Evolutionary conservation across 1,140 invertebrate genomes (phyloP), one percentile per base, ranked within the genome.

Genomic region (Subanguina moxae): DNA sequence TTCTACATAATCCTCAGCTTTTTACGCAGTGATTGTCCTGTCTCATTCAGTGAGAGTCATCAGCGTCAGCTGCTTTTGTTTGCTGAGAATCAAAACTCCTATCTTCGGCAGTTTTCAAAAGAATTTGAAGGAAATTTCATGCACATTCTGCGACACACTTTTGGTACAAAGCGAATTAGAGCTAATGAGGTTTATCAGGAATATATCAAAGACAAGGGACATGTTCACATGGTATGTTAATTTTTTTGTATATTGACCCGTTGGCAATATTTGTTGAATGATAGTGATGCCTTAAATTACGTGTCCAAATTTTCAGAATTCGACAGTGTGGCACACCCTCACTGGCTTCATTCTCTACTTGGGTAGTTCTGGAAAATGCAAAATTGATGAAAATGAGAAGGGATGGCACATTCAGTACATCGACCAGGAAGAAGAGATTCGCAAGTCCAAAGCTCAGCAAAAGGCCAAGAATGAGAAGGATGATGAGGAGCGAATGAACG

Each of bases 141-240:
- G 57, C 62, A 70, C 11, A 0, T 97, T 90, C 80, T 82, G 93
- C 65, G 88, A 92, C 78, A 69, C 25, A 78, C 76, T 76, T 97
- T 93, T 85, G 92, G 92, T 38, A 84, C 84, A 9, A 86, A 94
- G 84, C 84, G 95, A 73, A 93, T 97, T 0, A 89, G 90, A 79
- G 93, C 94, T 0, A 99, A 99, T 83, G 88, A 92, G 78, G 92
- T 98, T 0, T 99, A 99, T 82, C 96, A 99, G 82, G 94, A 98
- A 76, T 98, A 97, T 75, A 99, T 98, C 70, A 86, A 90, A 0
- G 90, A 94, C 79, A 76, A 76, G 79, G 88, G 93, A 74, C 95
- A 99, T 82, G 84, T 97, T 5, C 96, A 99, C 79, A 99, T 99
- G 96, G 48, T 52, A 52, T 21, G 48, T 52, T 38, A 38, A 38